Evolutionary conservation across 2,113 vertebrate species (phyloP).

Genomic region (Alosa alosa): DNA sequence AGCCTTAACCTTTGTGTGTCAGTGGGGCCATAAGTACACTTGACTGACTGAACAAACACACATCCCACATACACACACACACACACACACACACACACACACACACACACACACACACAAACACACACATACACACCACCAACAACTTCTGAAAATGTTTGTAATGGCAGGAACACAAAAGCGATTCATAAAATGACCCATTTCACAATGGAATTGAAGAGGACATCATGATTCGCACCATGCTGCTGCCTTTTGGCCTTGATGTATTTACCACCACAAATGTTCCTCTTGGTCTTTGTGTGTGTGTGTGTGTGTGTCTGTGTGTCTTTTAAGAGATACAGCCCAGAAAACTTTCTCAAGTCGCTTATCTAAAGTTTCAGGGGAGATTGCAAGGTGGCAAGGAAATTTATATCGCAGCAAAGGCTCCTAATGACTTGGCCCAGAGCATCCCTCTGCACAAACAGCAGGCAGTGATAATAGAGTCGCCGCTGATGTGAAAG

Average conservation of each 20-base stretch:
- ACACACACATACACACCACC: not conserved
- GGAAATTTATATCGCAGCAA: not conserved
- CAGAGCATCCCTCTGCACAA: not conserved
- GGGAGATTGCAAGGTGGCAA: not conserved
- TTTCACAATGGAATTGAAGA: not conserved
- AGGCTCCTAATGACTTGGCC: not conserved
- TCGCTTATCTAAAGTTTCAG: slow-evolving; percentile 13
- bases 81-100: not conserved
- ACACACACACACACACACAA: not conserved
- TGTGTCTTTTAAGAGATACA: not conserved
- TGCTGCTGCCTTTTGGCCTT: not conserved
- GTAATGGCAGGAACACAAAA: not conserved
- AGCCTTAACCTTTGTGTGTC: not conserved
- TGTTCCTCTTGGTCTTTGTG: not conserved
- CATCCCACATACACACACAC: not conserved
- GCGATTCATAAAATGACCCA: not conserved
- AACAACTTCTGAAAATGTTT: not conserved
- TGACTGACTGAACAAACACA: not conserved
- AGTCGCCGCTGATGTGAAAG: slow-evolving; percentile 4
- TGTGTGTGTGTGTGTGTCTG: not conserved
- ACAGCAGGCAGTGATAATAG: slow-evolving; percentile 9
- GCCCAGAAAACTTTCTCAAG: not conserved
- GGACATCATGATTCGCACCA: not conserved
- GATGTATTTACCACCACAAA: not conserved
- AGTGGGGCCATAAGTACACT: not conserved